Percentiles rank a stretch among this genome's conserved stretches.
phyloP scores from a whole-genome alignment of 2,888 invertebrate species.

The Apantesis nais region DNA sequence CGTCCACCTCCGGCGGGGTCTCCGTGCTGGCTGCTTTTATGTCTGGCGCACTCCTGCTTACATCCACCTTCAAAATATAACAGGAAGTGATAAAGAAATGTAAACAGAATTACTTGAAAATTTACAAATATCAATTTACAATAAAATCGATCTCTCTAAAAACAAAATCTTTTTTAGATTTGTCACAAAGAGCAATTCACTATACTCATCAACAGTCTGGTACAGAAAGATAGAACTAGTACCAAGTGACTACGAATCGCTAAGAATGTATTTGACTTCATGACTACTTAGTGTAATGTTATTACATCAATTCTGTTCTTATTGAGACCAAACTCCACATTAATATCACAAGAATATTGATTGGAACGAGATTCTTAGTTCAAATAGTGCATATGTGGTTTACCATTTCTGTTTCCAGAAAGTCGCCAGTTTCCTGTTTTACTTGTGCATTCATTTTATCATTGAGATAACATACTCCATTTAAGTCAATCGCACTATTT shows the following conservation, averaged over 20 bases:
- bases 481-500: constrained; percentile 93
- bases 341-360: background rate
- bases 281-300: no score
- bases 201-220: no score
- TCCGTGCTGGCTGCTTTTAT: constrained; percentile 73
- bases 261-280: no score
- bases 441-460: constrained; percentile 87
- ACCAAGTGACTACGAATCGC: no score
- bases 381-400: constrained; percentile 20
- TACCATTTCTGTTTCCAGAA: constrained; percentile 72
- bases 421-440: constrained; percentile 74
- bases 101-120: background rate
- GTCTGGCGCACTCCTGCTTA: constrained; percentile 87
- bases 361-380: background rate
- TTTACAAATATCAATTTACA: background rate
- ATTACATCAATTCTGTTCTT: no score
- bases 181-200: no score
- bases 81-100: background rate
- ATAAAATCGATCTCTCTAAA: background rate
- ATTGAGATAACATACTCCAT: constrained; percentile 92
- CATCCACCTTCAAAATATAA: constrained; percentile 63
- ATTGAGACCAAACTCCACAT: no score
- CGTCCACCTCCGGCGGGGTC: constrained; percentile 53
- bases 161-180: no score
- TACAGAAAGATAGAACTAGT: no score